Conservation (phyloP, 1,140 invertebrate species). For the Apis laboriosa region DNA sequence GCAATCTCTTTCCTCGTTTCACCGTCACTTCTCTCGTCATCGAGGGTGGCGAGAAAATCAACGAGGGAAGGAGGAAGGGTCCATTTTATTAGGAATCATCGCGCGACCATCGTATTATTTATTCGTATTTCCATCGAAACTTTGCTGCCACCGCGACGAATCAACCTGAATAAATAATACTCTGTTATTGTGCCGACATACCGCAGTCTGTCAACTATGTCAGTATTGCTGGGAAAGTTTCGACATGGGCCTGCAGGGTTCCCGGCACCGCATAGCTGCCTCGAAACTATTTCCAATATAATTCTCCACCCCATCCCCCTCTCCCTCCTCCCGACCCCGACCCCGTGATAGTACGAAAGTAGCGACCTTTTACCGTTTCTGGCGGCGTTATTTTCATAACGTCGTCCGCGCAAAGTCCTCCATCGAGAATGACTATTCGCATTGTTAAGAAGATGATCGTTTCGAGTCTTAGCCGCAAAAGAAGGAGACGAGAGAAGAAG, state of each 20-base stretch:
- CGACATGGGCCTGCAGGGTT: conserved; percentile 32
- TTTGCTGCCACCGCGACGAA: conserved; percentile 32
- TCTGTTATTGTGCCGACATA: conserved; percentile 53
- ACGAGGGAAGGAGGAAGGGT: too few relatives aligned
- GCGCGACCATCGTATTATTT: conserved; percentile 44
- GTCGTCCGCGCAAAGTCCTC: conserved; percentile 50
- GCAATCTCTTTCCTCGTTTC: neutral
- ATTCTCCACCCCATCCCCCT: conserved; percentile 34
- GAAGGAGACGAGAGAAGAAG: conserved; percentile 48
- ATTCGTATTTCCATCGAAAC: conserved; percentile 52
- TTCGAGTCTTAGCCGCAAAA: conserved; percentile 45
- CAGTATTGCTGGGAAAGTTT: conserved; percentile 44
- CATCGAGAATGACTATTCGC: conserved; percentile 57
- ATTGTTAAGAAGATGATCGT: conserved; percentile 63
- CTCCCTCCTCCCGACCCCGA: too few relatives aligned
- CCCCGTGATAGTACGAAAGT: conserved; percentile 11
- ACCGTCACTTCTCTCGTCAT: neutral
- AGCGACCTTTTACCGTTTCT: conserved; percentile 43
- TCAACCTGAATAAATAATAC: conserved; percentile 58
- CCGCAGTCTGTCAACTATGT: conserved; percentile 47
- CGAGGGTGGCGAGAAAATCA: neutral
- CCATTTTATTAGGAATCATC: conserved; percentile 35
- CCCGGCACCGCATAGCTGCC: conserved; percentile 39
- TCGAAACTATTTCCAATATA: conserved; percentile 66
- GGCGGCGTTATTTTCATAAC: conserved; percentile 66